Conservation (phyloP, 2,797 vertebrate genomes). For the Acanthurus lineatus region DNA sequence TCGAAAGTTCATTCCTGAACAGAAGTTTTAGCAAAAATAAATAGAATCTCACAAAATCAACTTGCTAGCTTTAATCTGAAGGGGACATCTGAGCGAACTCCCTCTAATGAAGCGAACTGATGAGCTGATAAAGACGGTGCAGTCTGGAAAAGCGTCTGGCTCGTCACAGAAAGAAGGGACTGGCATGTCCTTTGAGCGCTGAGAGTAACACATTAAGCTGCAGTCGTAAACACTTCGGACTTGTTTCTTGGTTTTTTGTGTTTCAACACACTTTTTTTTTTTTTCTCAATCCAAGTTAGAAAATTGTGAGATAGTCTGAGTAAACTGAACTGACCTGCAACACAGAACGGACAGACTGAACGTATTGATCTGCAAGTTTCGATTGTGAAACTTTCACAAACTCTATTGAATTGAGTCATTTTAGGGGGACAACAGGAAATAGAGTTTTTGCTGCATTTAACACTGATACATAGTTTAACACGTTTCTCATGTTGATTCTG, state of each 20-base stretch:
- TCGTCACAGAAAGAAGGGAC: no score
- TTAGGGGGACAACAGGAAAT: no score
- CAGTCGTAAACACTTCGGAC: background rate
- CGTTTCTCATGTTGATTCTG: background rate
- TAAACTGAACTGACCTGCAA: background rate
- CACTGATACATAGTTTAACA: conserved; percentile 23
- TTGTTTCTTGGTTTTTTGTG: background rate
- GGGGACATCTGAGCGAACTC: background rate
- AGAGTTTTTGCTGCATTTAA: background rate
- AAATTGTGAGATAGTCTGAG: no score
- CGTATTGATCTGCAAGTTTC: background rate
- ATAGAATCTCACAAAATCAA: background rate
- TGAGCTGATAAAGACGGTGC: background rate
- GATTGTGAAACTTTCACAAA: background rate
- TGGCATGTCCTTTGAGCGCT: background rate
- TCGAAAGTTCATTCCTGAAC: background rate
- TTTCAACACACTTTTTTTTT: background rate
- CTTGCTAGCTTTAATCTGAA: background rate
- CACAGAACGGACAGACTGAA: background rate
- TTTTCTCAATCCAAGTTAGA: no score
- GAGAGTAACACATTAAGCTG: background rate
- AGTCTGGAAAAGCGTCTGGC: background rate
- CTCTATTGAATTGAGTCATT: background rate
- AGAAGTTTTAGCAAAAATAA: no score
- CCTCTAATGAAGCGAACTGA: background rate